phyloP scores from a whole-genome alignment of 2,113 vertebrate genomes.

The Natator depressus region DNA sequence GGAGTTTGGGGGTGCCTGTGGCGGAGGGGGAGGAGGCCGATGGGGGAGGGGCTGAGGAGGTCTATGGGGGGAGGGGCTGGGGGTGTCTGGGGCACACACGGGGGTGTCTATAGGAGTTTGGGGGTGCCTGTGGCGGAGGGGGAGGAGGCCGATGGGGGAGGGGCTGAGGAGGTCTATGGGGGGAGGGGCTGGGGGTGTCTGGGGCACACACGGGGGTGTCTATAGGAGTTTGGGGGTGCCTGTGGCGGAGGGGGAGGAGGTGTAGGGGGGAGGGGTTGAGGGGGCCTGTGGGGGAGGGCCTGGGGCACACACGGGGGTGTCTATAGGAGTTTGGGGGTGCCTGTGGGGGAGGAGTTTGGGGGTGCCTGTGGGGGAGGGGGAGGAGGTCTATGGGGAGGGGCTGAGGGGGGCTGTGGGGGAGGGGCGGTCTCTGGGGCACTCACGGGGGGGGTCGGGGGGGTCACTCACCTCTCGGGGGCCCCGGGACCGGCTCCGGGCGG shows the following conservation, averaged over 20 bases:
- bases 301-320: too few species aligned
- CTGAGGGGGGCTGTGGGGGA: too few species aligned
- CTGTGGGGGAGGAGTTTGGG: too few species aligned
- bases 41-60: neutral
- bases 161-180: neutral
- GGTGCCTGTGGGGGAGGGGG: neutral
- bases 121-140: too few species aligned
- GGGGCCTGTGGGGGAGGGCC: neutral
- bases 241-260: neutral
- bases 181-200: neutral
- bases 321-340: too few species aligned
- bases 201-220: neutral
- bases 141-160: neutral
- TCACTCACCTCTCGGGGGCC: too few species aligned
- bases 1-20: too few species aligned
- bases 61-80: neutral
- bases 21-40: neutral
- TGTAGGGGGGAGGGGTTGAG: neutral
- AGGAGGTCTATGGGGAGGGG: neutral
- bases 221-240: too few species aligned
- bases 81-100: neutral
- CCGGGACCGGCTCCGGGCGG: neutral
- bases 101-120: too few species aligned
- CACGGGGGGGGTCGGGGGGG: too few species aligned
- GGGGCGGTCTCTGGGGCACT: neutral